Conservation (phyloP, 2,888 invertebrate genomes). For the Hartigia nigra region DNA sequence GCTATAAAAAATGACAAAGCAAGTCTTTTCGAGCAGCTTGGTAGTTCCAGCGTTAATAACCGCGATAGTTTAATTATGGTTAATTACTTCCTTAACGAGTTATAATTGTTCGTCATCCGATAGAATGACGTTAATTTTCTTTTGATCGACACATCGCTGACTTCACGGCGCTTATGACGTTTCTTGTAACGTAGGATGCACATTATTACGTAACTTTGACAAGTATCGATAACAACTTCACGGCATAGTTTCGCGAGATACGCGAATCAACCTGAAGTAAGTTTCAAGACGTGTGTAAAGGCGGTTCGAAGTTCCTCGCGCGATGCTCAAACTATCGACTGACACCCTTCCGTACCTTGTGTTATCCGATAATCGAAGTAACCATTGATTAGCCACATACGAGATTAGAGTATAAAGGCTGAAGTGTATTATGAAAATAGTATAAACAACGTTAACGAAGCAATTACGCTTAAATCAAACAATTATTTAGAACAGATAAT, state of each 20-base stretch:
- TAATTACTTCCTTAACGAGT: neutral
- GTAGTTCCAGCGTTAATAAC: too few relatives aligned
- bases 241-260: neutral
- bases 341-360: too few relatives aligned
- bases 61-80: too few relatives aligned
- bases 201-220: neutral
- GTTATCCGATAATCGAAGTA: too few relatives aligned
- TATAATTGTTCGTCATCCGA: neutral
- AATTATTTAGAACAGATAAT: too few relatives aligned
- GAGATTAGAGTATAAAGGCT: neutral
- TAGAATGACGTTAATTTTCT: neutral
- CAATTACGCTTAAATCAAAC: too few relatives aligned
- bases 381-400: neutral
- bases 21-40: too few relatives aligned
- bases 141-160: neutral
- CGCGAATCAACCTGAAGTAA: neutral
- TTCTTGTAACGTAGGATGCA: neutral
- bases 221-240: neutral
- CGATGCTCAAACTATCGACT: neutral
- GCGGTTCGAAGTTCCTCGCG: neutral
- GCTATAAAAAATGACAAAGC: too few relatives aligned
- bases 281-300: neutral
- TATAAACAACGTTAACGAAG: neutral
- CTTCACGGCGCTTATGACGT: neutral
- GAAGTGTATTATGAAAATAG: neutral